Percentiles rank a stretch among this genome's conserved stretches.
These are phyloP conservation scores for Drosophila nebulosa DNA, from an alignment of 1,140 invertebrate species.

Conservation along the genomic window DNA sequence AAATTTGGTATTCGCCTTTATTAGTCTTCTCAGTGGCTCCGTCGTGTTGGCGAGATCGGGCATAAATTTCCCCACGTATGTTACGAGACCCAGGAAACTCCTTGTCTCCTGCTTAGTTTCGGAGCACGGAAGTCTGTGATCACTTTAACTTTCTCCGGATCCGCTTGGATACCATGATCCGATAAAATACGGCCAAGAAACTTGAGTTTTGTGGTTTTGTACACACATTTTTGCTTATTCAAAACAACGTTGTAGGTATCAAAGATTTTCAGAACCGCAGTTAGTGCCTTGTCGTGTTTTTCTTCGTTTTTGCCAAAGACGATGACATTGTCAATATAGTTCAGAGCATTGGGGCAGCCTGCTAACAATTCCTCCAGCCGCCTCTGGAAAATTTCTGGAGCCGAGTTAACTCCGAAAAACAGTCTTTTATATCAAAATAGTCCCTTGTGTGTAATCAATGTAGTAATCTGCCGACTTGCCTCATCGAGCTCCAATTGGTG, in stretches of 20 bases:
- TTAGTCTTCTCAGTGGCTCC: conserved; percentile 18
- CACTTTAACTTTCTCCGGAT: too few species aligned
- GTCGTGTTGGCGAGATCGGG: conserved; percentile 17
- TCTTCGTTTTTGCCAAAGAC: too few species aligned
- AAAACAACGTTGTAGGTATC: conserved; percentile 36
- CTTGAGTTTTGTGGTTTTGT: conserved; percentile 1
- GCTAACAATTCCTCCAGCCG: too few species aligned
- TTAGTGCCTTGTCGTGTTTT: conserved; percentile 52
- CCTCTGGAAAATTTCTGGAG: conserved; percentile 24
- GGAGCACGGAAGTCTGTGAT: not conserved
- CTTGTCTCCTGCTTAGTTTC: conserved; percentile 17
- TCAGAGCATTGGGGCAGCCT: too few species aligned
- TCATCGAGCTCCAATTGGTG: too few species aligned
- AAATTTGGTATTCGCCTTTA: too few species aligned
- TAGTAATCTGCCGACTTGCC: too few species aligned
- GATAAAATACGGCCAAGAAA: too few species aligned
- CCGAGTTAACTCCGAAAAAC: conserved; percentile 28
- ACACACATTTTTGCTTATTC: conserved; percentile 5
- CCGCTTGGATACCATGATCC: too few species aligned
- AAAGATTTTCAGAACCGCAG: conserved; percentile 49
- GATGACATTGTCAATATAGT: too few species aligned
- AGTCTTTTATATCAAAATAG: conserved; percentile 19
- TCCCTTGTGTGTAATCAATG: not conserved
- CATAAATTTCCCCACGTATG: conserved; percentile 31
- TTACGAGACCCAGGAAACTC: conserved; percentile 31